Base-by-base conservation (phyloP, 2,113 vertebrate species). In the Anthoscopus minutus region DNA sequence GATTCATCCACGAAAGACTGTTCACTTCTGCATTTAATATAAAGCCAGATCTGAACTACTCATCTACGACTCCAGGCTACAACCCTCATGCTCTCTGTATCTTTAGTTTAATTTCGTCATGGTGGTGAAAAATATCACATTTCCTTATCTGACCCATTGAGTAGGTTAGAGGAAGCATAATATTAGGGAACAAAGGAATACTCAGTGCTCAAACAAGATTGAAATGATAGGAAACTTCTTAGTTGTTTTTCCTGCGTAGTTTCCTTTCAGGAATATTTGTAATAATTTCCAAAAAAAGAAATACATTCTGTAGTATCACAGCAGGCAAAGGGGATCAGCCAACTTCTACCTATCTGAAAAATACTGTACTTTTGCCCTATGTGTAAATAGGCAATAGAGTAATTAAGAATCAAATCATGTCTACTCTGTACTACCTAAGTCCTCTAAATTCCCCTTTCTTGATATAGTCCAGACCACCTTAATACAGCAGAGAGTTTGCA, bases 121-220 rank as follows among this genome's bases (percentile, higher is more conserved):
- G 88, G 96, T 96, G 95, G 94, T 95, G 97, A 96, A 97, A 97
- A 95, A 97, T 96, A 97, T 91, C 96, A 84, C 77, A 62, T 94
- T 97, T 97, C 96, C 97, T 98, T 98, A 98, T 98, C 98, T 97
- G 91, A 96, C 83, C 73, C 44, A 90, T 65, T 93, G 78, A 92
- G 92, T 97, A 97, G 93, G 95, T 91, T 93, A 97, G 87, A 98
- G 98, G 97, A 98, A 98, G 97, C 97, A 89, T 89, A 96, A 97
- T 96, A 98, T 96, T 98, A 97, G 92, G 97, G 86, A 91, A 91
- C 87, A 92, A 98, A 98, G 97, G 97, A 98, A 98, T 95, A 95
- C 93, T 96, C 93, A 76, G 86, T 97, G 95, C 96, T 98, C 97
- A 98, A 98, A 97, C 93, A 91, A 97, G 98, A 98, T 98, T 92